Base-by-base conservation (phyloP, 2,797 vertebrate genomes). In the Mus caroli region DNA sequence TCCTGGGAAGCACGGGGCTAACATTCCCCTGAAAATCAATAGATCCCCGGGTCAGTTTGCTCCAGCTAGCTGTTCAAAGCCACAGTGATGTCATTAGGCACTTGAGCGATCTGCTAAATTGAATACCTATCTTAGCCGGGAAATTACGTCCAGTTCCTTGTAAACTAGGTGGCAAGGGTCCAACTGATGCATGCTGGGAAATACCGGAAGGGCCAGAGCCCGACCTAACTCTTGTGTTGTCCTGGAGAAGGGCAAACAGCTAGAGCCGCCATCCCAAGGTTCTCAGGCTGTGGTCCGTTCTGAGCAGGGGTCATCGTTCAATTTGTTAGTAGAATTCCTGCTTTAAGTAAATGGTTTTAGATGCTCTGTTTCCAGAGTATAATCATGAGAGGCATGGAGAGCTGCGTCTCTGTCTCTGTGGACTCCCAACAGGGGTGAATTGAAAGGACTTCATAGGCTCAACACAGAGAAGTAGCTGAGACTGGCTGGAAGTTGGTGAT, bases 41-140 rank as follows among this genome's bases (percentile, higher is more conserved):
- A 94, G 84, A 76, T 31, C 75, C 75, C n/a, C 6, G 19, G 37
- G 94, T 90, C 22, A 17, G 0, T 92, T 82, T 91, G 77, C 83
- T 94, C 52, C 75, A 31, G 71, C 73, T 88, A 78, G 26, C 46
- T 69, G 1, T 58, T 82, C 83, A 64, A 82, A 96, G 76, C 75
- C 84, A 87, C 0, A 0, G 6, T 31, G 40, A 80, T 62, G 87
- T 83, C 50, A n/a, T 60, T 58, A 28, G 54, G 58, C 52, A 22
- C 89, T 90, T 88, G 85, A 96, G 91, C 0, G 0, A 54, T 88
- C 93, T 88, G 34, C 76, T 86, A 75, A 89, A 82, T 50, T n/a
- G 56, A 86, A 11, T 62, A 43, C 88, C 90, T 96, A 97, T 88
- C 90, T 93, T 86, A 95, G 67, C 75, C 83, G 73, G 52, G 69